Base-by-base conservation (phyloP, 1,140 invertebrate species). In the Drosophila lini region DNA sequence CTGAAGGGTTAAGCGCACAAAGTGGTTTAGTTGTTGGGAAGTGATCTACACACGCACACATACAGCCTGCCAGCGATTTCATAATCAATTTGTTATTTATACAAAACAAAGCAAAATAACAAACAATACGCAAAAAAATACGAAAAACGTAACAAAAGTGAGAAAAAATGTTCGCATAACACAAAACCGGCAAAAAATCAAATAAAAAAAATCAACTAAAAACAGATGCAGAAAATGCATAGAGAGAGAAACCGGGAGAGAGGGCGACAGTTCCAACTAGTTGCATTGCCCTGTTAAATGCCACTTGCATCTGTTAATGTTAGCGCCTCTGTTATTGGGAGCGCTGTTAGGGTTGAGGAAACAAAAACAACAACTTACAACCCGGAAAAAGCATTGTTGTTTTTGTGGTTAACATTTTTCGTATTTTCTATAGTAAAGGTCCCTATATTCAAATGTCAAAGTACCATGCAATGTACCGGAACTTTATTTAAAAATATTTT, bases 11-110 rank as follows among this genome's bases (percentile, higher is more conserved):
- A 77, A 44, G 44, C 42, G 52, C 48, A 38, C 25, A 56, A 47
- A 32, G 34, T 32, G 61, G 42, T 22, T 19, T 61, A n/a, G 40
- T 62, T 19, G 60, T 6, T 38, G 32, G 16, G 38, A 56, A 45
- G 36, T 70, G 67, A 70, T 70, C 50, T 13, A 52, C 60, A 68
- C 53, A 63, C 41, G 48, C 42, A 57, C 34, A 47, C 41, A 50
- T n/a, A 34, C 19, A 57, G 16, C 16, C 13, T 6, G 28, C 16
- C 22, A 56, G 34, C 53, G 58, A 63, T 78, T 70, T 78, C 74
- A 78, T 78, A 78, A 78, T 78, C 74, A 70, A 68, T 77, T 76
- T 65, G 70, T 76, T 76, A 50, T 67, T 67, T 68, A 68, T 60
- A 68, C 69, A 68, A 67, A 70, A 55, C 52, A 78, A 70, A 36